Evolutionary conservation across 2,888 invertebrate genomes (phyloP), one percentile per base, ranked within the genome.

Genomic region (Cephus spinipes): DNA sequence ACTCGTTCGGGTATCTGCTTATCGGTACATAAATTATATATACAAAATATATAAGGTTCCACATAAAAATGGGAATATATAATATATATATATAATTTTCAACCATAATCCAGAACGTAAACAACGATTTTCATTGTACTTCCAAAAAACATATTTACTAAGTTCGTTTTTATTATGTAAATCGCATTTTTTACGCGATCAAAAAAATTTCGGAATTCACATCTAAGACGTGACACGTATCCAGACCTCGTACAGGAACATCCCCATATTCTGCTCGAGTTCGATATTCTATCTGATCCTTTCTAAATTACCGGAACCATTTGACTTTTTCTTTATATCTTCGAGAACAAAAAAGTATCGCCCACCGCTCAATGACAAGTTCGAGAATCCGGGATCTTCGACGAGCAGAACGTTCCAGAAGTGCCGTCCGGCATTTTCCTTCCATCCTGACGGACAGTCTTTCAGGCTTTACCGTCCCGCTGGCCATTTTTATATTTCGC

Each of bases 131-230:
- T 0, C 6, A 15, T 40, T 40, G 6, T 15, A 15, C 6, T 40
- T 6, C 0, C 15, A 40, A 15, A 55, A 78, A 74, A 15, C 15
- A 75, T 36, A 73, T 77, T 76, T 33, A 32, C 75, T 35, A 33
- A 15, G 32, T 32, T 69, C n/a, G n/a, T 9, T n/a, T 9, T 69
- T 69, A 12, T 32, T 32, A 32, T 6, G 35, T 4, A 12, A 12
- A 35, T 35, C 12, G 3, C 6, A 69, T 69, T 32, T 69, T 69
- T 71, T 71, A 6, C 71, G 9, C 9, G 9, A 31, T 9, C 23
- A 32, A 4, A 71, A 71, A 71, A 15, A 71, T n/a, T n/a, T 71
- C n/a, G 12, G 2, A 71, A 12, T 12, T 32, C 30, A 71, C 15
- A 15, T 0, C 6, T 6, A 6, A 40, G 2, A 15, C 23, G 15